Evolutionary conservation across 2,113 vertebrate genomes (phyloP), one percentile per base, ranked within the genome.

Genomic region (Microcebus lehilahytsara): DNA sequence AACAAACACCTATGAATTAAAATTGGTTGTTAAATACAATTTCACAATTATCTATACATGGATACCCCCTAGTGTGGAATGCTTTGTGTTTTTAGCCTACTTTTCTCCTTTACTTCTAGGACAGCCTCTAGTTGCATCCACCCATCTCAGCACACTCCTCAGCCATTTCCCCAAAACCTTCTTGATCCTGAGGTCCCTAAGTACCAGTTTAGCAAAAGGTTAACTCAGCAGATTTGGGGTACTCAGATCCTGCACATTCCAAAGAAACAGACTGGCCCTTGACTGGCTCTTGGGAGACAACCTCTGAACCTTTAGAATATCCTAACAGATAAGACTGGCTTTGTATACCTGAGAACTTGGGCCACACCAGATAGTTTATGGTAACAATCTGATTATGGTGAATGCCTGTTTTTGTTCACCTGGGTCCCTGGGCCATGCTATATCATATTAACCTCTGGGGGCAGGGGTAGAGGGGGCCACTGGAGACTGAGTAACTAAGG

Each of bases 1-100:
- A 92, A 69, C 72, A 98, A 90, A 85, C 81, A 88, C 34, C 34
- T 30, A 25, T 13, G 42, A 95, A 95, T 92, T 83, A 23, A 85
- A 85, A 92, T 66, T 60, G 83, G 46, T 79, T 84, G 30, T 60
- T 96, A 66, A 83, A 58, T 53, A 78, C 89, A 86, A 49, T 83
- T 32, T 85, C 32, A 2, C 51, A 67, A 53, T 46, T n/a, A 85
- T 34, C 34, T 78, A 78, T 23, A n/a, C 4, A 32, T 14, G 19
- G 37, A 60, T 51, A 71, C 37, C 8, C 51, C 69, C 27, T 37
- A 22, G 25, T 19, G n/a, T 71, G 58, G 75, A 56, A 66, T 40
- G 30, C 4, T 74, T 40, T 67, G n/a, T 17, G 7, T 23, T 92
- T 89, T 64, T 9, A 56, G 30, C 22, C 40, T 87, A 10, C 14